Base-by-base conservation (phyloP, 30 jellyfish, hydroid and myxozoan genomes). In the Morbakka virulenta region DNA sequence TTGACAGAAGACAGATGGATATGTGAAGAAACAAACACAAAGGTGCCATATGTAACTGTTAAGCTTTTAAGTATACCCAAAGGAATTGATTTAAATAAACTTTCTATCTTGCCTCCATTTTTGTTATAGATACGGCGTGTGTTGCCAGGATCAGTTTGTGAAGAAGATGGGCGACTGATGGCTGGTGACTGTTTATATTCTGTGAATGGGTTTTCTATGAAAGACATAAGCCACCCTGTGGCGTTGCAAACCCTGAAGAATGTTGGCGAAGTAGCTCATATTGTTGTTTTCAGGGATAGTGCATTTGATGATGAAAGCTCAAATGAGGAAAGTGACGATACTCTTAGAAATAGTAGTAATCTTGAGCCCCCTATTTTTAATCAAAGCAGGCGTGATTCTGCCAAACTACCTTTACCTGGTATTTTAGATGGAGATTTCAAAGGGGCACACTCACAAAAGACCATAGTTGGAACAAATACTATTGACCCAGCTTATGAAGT, bases 181-280 rank as follows among this genome's bases (percentile, higher is more conserved):
- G 94, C 63, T 29, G 96, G 96, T 33, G 99, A 93, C 72, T 75
- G 31, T 61, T 67, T 93, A 30, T 93, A 86, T 77, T 93, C 99
- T 1, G 95, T 93, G 66, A 93, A 93, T 69, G 99, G 99, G 3
- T 77, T 36, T 24, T 64, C 50, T 1, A 93, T 93, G 97, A 76
- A 76, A 24, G 88, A 82, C 80, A 67, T 86, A 35, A 93, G 95
- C 63, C 99, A 93, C 72, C 95, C 96, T 2, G 82, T 78, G n/a
- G 99, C 97, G 23, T 77, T 85, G 35, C 96, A 93, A 52, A 62
- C 70, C 21, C 92, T 93, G 29, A 93, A 93, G 72, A 93, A 74
- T 22, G 82, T 93, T 17, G 90, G 84, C 0, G 66, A 86, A 20
- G 49, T 82, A 2, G 96, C 74, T 3, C 81, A 77, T 48, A 67